phyloP scores from a whole-genome alignment of 2,888 invertebrate genomes.

The Nemapogon koenigi region DNA sequence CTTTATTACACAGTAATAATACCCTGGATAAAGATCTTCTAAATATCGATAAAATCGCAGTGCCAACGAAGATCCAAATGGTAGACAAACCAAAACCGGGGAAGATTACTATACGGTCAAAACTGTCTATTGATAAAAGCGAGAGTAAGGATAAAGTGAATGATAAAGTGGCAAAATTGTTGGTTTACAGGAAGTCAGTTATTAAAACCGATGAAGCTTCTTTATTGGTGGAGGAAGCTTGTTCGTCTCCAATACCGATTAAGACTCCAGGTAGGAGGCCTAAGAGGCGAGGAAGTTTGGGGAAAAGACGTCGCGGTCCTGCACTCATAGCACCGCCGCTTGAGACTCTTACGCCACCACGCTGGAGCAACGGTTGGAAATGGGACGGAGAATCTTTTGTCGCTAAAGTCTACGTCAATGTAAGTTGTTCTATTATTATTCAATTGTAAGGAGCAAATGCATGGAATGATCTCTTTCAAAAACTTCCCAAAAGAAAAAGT shows the following conservation, averaged over 20 bases:
- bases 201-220: slow-evolving; percentile 48
- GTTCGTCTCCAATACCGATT: slow-evolving; percentile 27
- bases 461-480: too few species aligned
- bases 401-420: slow-evolving; percentile 86
- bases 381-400: slow-evolving; percentile 88
- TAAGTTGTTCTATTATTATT: too few species aligned
- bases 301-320: slow-evolving; percentile 20
- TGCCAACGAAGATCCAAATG: too few species aligned
- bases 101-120: slow-evolving; percentile 5
- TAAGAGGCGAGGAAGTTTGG: slow-evolving; percentile 19
- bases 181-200: slow-evolving; percentile 50
- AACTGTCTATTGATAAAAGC: slow-evolving; percentile 8
- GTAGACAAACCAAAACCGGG: too few species aligned
- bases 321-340: slow-evolving; percentile 18
- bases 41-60: too few species aligned
- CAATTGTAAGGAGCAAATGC: too few species aligned
- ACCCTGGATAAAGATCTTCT: too few species aligned
- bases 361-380: slow-evolving; percentile 92
- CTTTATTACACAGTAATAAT: too few species aligned
- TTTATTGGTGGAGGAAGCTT: slow-evolving; percentile 41
- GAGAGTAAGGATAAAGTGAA: slow-evolving; percentile 32
- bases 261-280: slow-evolving; percentile 18
- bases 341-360: slow-evolving; percentile 28
- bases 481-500: too few species aligned
- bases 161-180: slow-evolving; percentile 47